Base-by-base conservation (phyloP, 1,140 invertebrate genomes). In the Diuraphis noxia region DNA sequence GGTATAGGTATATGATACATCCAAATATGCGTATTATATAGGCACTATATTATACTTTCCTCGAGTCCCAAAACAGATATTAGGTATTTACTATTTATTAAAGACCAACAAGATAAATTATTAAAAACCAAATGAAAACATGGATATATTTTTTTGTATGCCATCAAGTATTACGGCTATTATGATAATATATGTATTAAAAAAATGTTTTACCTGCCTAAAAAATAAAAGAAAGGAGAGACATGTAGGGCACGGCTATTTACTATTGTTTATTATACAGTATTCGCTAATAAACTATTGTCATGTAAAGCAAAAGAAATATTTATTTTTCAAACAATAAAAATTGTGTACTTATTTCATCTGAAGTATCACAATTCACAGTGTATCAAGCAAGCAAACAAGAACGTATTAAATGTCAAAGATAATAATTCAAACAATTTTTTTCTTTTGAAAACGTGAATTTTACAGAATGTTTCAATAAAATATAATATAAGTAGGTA, bases 211-310 rank as follows among this genome's bases (percentile, higher is more conserved):
- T 46, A 90, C 34, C 30, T 79, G 43, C 4, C 5, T 23, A 8
- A 63, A 63, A 63, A 90, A 34, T 77, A 72, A 43, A 89, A 89
- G 43, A 90, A 79, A 49, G 43, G 77, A 82, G 41, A 52, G 34
- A 79, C 43, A 82, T 91, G 77, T 91, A 82, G 89, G 89, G 43
- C 63, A 91, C 34, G 43, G 77, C 72, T 91, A 38, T 81, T 46
- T 25, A 91, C 46, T 82, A 91, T 91, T 91, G 77, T 91, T 90
- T 91, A 41, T 38, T 34, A 40, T 38, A n/a, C 30, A 10, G n/a
- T 81, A 81, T 81, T 81, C 8, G 41, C 34, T 91, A 91, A 91
- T 91, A 91, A 91, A 82, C 89, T 91, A 91, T 91, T 91, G 89
- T 91, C 72, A 41, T 81, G 89, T 81, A 82, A 43, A 38, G 89